Percentiles rank a stretch among this genome's conserved stretches.
These are phyloP conservation scores for Ciconia nigra DNA, from an alignment of 2,797 vertebrate genomes.

Conservation along the genomic window DNA sequence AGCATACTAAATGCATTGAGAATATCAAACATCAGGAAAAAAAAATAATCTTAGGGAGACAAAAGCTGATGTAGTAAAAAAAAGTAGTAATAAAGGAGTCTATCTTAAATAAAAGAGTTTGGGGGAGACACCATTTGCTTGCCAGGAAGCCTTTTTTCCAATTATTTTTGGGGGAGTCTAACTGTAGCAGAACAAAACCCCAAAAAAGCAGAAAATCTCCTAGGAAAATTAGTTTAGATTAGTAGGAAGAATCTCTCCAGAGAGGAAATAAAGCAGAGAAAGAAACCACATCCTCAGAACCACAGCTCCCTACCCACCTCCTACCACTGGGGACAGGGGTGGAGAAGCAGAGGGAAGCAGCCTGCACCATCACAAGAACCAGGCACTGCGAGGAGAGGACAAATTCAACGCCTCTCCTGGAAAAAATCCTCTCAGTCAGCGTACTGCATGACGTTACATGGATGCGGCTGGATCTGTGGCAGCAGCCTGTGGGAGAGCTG, in stretches of 20 bases:
- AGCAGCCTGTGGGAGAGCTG: neutral
- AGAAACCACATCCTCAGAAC: neutral
- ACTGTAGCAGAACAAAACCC: neutral
- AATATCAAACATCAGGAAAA: neutral
- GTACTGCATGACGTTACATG: fast-evolving
- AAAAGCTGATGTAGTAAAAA: neutral
- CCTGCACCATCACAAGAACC: neutral
- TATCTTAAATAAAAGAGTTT: neutral
- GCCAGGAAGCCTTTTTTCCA: neutral
- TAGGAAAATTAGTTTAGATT: neutral
- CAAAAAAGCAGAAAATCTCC: neutral
- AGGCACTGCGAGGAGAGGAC: neutral
- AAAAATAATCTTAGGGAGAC: neutral
- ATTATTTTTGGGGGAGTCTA: neutral
- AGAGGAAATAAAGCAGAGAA: neutral
- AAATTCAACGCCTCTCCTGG: neutral
- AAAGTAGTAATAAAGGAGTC: neutral
- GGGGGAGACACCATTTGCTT: neutral
- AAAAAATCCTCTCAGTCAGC: neutral
- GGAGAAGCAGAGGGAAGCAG: neutral
- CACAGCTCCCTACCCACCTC: neutral
- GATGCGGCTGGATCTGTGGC: fast-evolving
- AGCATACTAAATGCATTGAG: neutral
- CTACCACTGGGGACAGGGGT: neutral
- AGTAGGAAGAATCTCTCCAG: neutral